These are phyloP conservation scores for Stenolophus ochropezus DNA, from an alignment of 2,888 invertebrate species.

Conservation along the genomic window DNA sequence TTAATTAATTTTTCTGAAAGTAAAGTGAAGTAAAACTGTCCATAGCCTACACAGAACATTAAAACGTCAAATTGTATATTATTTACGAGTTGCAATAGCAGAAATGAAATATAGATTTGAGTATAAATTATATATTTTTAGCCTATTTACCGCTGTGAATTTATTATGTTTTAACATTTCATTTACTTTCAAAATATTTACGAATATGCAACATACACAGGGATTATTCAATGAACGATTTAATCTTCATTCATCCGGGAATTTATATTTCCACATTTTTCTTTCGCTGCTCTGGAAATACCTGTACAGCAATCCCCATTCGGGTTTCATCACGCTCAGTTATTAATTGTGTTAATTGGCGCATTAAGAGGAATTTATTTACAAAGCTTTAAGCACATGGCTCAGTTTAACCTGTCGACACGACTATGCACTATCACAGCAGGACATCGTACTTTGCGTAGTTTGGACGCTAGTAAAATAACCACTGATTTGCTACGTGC, in stretches of 20 bases:
- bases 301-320: not conserved
- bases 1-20: conserved; percentile 20
- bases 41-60: conserved; percentile 41
- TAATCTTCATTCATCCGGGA: not conserved
- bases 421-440: not conserved
- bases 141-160: conserved; percentile 26
- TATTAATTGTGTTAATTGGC: conserved; percentile 33
- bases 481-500: conserved; percentile 12
- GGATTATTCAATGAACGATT: not conserved
- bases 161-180: conserved; percentile 37
- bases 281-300: not conserved
- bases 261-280: not conserved
- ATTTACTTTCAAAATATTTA: conserved; percentile 40
- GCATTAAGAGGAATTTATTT: conserved; percentile 27
- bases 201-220: not conserved
- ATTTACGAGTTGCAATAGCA: conserved; percentile 33
- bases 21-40: conserved; percentile 36
- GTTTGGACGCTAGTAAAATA: not conserved
- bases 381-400: conserved; percentile 11
- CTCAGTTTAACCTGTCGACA: conserved; percentile 3
- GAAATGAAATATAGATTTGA: conserved; percentile 41
- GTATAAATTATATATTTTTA: conserved; percentile 42
- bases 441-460: not conserved
- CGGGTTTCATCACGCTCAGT: conserved; percentile 1
- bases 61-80: conserved; percentile 42